phyloP scores from a whole-genome alignment of 2,113 vertebrate genomes.

The Engystomops pustulosus region DNA sequence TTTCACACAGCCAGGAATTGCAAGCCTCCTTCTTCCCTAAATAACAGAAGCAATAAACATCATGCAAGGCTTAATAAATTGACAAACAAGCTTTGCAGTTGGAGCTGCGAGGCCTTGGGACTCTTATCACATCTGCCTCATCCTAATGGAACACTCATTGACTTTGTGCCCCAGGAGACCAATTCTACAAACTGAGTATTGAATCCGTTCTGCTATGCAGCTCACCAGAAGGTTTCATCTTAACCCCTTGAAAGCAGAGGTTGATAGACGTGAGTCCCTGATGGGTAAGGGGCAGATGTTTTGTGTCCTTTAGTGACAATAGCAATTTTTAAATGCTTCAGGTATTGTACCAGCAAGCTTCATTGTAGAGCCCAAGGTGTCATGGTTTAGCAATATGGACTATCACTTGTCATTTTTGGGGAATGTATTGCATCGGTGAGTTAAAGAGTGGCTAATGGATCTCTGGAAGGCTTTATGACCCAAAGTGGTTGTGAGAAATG shows the following conservation, averaged over 20 bases:
- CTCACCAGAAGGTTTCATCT: slow-evolving; percentile 20
- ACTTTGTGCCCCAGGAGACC: slow-evolving; percentile 48
- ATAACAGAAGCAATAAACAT: slow-evolving; percentile 40
- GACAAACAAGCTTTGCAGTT: slow-evolving; percentile 49
- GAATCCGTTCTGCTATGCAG: slow-evolving; percentile 42
- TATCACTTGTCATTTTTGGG: neutral
- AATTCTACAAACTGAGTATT: slow-evolving; percentile 49
- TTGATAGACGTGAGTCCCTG: neutral
- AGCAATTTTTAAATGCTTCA: neutral
- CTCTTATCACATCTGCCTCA: slow-evolving; percentile 53
- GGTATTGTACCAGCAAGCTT: neutral
- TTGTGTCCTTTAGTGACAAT: neutral
- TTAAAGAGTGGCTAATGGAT: no score
- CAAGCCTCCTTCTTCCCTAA: slow-evolving; percentile 25
- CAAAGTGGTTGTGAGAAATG: no score
- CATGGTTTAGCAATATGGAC: neutral
- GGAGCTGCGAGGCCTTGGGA: slow-evolving; percentile 36
- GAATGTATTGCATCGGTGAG: no score
- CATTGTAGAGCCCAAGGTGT: neutral
- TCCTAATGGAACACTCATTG: slow-evolving; percentile 59
- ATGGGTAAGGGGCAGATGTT: neutral
- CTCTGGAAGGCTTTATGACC: no score
- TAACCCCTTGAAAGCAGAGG: slow-evolving; percentile 46
- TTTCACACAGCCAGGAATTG: neutral
- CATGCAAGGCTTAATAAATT: slow-evolving; percentile 50